Percentiles rank a stretch among this genome's conserved stretches.
Conservation (phyloP, 2,888 invertebrate species). For the Drosophila stalkeri region DNA sequence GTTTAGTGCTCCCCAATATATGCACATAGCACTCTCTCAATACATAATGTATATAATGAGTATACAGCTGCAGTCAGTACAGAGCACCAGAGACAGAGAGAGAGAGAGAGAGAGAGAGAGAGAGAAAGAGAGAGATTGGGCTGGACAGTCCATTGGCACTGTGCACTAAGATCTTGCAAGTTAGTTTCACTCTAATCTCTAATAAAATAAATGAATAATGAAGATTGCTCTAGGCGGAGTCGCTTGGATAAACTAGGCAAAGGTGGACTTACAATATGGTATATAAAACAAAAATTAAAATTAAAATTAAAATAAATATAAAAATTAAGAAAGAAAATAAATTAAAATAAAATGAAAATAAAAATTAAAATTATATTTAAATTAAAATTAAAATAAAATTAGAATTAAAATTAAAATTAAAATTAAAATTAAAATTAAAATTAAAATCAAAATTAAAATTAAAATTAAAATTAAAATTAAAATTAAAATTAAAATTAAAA, state of each 20-base stretch:
- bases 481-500: not conserved
- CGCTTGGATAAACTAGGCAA: not conserved
- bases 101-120: too few species aligned
- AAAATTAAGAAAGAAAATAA: not conserved
- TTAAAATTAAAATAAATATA: not conserved
- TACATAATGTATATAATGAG: conserved; percentile 78
- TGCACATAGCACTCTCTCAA: conserved; percentile 61
- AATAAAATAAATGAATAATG: conserved; percentile 12
- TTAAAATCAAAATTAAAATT: too few species aligned
- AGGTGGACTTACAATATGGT: too few species aligned
- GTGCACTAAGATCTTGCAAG: conserved; percentile 10
- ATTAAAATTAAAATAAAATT: not conserved
- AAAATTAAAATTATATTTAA: not conserved
- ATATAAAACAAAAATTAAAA: not conserved
- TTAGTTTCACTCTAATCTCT: conserved; percentile 2
- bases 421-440: too few species aligned
- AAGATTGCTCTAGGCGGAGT: not conserved
- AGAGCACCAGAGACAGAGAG: not conserved
- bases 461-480: not conserved
- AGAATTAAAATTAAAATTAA: too few species aligned
- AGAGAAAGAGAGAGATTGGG: conserved; percentile 11
- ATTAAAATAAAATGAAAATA: not conserved
- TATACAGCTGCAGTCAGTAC: conserved; percentile 50
- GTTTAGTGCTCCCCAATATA: conserved; percentile 69
- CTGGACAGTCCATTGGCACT: conserved; percentile 28